Percentiles rank a stretch among this genome's conserved stretches.
Evolutionary conservation across 2,888 invertebrate species (phyloP).

Genomic region (Lasioglossum marginatum): DNA sequence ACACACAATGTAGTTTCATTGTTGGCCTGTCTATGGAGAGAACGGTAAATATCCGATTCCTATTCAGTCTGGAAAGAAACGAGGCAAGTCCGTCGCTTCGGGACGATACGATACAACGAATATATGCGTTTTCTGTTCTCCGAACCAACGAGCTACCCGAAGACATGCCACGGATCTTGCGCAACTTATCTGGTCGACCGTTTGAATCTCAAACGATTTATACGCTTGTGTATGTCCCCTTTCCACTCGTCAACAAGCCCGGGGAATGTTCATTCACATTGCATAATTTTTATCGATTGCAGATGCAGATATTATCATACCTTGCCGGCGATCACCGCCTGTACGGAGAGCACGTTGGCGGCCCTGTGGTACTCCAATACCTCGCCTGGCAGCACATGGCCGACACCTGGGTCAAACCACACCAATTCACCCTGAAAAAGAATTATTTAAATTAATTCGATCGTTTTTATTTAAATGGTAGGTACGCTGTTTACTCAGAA

Average conservation of each 20-base stretch:
- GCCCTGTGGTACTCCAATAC: slow-evolving; percentile 95
- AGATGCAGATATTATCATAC: slow-evolving; percentile 84
- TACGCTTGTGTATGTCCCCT: slow-evolving; percentile 12
- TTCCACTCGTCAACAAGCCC: slow-evolving; percentile 7
- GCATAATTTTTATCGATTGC: background rate
- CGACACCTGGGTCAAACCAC: slow-evolving; percentile 97
- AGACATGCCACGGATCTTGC: slow-evolving; percentile 36
- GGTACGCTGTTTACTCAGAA: too few species aligned
- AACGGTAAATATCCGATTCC: slow-evolving; percentile 47
- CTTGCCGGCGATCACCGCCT: slow-evolving; percentile 94
- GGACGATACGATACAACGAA: background rate
- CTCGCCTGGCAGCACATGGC: slow-evolving; percentile 96
- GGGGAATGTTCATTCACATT: slow-evolving; percentile 19
- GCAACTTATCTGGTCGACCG: slow-evolving; percentile 43
- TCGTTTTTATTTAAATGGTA: background rate
- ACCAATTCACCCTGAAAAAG: slow-evolving; percentile 91
- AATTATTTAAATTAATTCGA: background rate
- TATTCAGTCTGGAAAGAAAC: slow-evolving; percentile 24
- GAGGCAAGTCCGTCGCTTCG: background rate
- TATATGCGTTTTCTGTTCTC: slow-evolving; percentile 2
- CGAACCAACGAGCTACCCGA: slow-evolving; percentile 1
- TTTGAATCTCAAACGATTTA: slow-evolving; percentile 43
- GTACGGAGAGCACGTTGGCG: slow-evolving; percentile 95
- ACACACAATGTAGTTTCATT: slow-evolving; percentile 32
- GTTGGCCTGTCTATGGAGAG: slow-evolving; percentile 22